phyloP scores from a whole-genome alignment of 2,888 invertebrate genomes.

The Synanthedon andrenaeformis region DNA sequence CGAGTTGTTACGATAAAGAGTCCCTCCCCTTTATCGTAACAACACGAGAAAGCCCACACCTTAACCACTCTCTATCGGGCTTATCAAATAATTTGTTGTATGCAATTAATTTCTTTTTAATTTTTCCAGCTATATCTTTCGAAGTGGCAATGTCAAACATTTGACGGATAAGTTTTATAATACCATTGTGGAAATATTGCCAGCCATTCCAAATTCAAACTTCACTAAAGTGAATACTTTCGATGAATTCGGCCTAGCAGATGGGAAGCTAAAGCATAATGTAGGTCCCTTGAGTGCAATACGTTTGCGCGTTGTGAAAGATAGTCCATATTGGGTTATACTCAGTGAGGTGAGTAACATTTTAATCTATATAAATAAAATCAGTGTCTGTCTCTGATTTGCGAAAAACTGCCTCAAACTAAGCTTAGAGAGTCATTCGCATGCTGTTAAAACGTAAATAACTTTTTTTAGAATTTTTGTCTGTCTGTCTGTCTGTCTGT shows the following conservation, averaged over 20 bases:
- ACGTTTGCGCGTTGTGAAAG: conserved; percentile 81
- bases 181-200: conserved; percentile 85
- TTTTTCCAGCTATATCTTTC: conserved; percentile 78
- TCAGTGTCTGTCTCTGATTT: too few relatives aligned
- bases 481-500: too few relatives aligned
- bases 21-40: too few relatives aligned
- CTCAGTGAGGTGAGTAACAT: conserved; percentile 82
- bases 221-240: conserved; percentile 81
- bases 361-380: too few relatives aligned
- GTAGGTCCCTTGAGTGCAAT: conserved; percentile 78
- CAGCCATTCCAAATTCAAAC: conserved; percentile 67
- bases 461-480: too few relatives aligned
- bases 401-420: too few relatives aligned
- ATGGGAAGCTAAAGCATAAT: conserved; percentile 76
- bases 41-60: too few relatives aligned
- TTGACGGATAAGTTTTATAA: conserved; percentile 89
- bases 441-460: too few relatives aligned
- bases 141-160: conserved; percentile 92
- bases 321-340: conserved; percentile 90
- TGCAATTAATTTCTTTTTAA: not conserved
- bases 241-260: conserved; percentile 84
- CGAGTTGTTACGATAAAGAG: too few relatives aligned
- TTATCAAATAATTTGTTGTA: too few relatives aligned
- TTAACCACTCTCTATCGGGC: too few relatives aligned
- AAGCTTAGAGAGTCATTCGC: too few relatives aligned